A percentile compares a stretch with the other conserved stretches of the same genome.
These are phyloP conservation scores for Capricornis sumatraensis DNA, from an alignment of 2,113 vertebrate genomes.

Conservation along the genomic window DNA sequence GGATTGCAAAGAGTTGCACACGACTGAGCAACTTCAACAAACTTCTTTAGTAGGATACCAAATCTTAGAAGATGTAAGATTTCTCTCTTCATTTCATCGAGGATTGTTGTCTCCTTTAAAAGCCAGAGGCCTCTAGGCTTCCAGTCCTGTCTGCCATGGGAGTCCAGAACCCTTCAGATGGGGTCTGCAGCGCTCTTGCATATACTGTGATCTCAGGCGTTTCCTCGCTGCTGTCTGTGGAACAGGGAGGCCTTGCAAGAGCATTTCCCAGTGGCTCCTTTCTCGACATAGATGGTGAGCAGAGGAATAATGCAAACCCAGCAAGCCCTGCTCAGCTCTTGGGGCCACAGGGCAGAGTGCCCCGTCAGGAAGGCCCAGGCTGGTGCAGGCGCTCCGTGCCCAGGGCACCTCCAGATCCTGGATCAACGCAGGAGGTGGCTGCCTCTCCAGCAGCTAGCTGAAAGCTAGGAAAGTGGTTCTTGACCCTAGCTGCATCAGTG, in stretches of 20 bases:
- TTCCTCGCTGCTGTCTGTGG: not conserved
- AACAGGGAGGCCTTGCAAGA: not conserved
- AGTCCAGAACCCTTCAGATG: not conserved
- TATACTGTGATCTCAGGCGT: accelerated
- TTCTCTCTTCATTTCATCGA: not conserved
- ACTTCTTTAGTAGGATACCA: not conserved
- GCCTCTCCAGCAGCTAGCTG: not conserved
- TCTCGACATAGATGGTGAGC: not conserved
- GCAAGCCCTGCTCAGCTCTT: not conserved
- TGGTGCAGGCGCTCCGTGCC: not conserved
- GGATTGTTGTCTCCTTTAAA: not conserved
- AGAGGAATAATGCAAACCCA: not conserved
- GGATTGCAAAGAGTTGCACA: not conserved
- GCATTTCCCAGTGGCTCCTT: not conserved
- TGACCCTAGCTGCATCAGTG: not conserved
- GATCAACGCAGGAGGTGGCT: not conserved
- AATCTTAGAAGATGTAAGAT: not conserved
- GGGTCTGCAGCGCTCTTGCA: not conserved
- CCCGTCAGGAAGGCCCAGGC: not conserved
- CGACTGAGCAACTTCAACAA: not conserved
- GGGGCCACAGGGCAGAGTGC: not conserved
- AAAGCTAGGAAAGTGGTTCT: not conserved
- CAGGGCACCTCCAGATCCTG: not conserved
- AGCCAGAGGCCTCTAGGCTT: too few relatives aligned
- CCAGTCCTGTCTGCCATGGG: not conserved